Base-by-base conservation (phyloP, 2,888 invertebrate genomes). In the Yponomeuta plumbellus region DNA sequence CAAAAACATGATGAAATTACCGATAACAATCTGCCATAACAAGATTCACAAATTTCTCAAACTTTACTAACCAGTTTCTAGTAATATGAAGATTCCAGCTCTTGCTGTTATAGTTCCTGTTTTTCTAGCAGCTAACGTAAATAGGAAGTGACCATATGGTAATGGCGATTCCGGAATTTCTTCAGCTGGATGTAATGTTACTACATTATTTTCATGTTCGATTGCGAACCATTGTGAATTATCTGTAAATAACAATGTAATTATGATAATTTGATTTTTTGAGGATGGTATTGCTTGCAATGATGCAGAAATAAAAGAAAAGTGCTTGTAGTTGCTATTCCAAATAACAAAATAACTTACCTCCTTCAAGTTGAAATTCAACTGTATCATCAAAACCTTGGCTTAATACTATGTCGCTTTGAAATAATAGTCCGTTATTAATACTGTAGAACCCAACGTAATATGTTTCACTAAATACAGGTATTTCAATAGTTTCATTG, bases 161-260 rank as follows among this genome's bases (percentile, higher is more conserved):
- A 61, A 34, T 2, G 21, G 22, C 22, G 22, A 11, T n/a, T n/a
- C 61, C 11, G n/a, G n/a, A 17, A 61, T 13, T 17, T 61, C 26
- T 23, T 17, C 69, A 17, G 68, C 23, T 22, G 71, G 26, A 1
- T 23, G 65, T 57, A 78, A 57, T 23, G 65, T 71, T 2, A 68
- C 69, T 0, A 70, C 68, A 65, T 76, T 75, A 22, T 57, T 71
- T 17, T 58, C 34, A 11, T 52, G 67, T 13, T 56, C 40, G 40
- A 75, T 61, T 20, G 34, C 61, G 61, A 78, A 75, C 73, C 74
- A 76, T 59, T 73, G 73, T 0, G 76, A 44, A 5, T 70, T 52
- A 26, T 71, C 75, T 74, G 69, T 13, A 68, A 70, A 62, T 13
- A 68, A 65, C 17, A 52, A 10, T 17, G 26, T 59, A 40, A 26